Conservation (phyloP, 2,113 vertebrate genomes). For the Rutilus rutilus region DNA sequence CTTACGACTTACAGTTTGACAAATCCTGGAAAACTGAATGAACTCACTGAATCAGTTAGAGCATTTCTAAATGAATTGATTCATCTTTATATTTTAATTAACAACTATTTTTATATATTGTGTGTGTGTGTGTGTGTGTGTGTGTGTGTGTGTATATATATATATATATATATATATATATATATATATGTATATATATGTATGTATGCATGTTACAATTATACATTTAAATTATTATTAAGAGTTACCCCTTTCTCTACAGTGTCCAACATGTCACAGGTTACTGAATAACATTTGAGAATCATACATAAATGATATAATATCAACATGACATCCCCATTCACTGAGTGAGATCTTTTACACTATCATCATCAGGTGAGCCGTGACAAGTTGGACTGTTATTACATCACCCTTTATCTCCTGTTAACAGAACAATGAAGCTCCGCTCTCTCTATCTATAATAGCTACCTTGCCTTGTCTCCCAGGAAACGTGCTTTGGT, state of each 20-base stretch:
- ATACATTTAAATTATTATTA: background rate
- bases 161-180: no score
- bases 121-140: no score
- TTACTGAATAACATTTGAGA: background rate
- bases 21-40: no score
- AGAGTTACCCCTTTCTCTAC: background rate
- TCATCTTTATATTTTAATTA: no score
- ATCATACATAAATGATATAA: background rate
- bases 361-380: background rate
- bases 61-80: no score
- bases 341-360: background rate
- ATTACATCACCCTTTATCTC: background rate
- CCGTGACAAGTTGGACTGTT: background rate
- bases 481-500: background rate
- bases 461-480: background rate
- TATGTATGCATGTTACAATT: background rate
- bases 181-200: no score
- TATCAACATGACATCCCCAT: background rate
- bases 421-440: background rate
- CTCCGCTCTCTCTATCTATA: background rate
- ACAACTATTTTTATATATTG: no score
- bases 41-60: no score
- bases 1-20: no score
- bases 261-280: background rate
- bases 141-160: no score